Base-by-base conservation (phyloP, 2,113 vertebrate species). In the Axis porcinus region DNA sequence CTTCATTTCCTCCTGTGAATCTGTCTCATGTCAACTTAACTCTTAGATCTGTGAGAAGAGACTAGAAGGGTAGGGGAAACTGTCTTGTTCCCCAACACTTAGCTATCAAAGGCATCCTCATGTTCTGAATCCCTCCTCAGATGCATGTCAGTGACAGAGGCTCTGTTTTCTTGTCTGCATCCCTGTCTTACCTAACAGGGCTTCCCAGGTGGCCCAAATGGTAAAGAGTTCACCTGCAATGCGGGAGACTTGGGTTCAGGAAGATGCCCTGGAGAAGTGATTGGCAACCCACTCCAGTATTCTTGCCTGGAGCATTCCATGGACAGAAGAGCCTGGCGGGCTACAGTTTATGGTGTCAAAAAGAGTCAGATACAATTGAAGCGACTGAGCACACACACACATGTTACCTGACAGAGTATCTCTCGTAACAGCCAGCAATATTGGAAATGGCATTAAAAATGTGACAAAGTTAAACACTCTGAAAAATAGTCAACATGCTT, bases 301-400 rank as follows among this genome's bases (percentile, higher is more conserved):
- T 70, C n/a, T 70, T 36, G 17, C 17, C 64, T 70, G n/a, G n/a
- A 36, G 9, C 21, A 21, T 70, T 70, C 17, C 19, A 70, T 70
- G 64, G 33, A 70, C 64, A 70, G 19, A 36, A 21, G 64, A 36
- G n/a, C 64, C 64, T 70, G 64, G n/a, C 0, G 17, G 64, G n/a
- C 64, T 70, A 36, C 17, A 70, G n/a, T 10, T 21, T 9, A 70
- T 2, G 4, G 9, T 36, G 64, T 70, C 64, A 36, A 17, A 36
- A 70, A 70, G n/a, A 70, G n/a, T 36, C n/a, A 36, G 64, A 70
- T 19, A 36, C 17, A 70, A 21, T 4, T 21, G 36, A 36, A 70
- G 64, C n/a, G n/a, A 70, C 9, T 5, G 64, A 70, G 17, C n/a
- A 70, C 17, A 5, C n/a, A 36, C 0, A 0, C 64, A 70, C 23